Evolutionary conservation across 1,140 invertebrate species (phyloP).

Genomic region (Euura saliciscinereae): DNA sequence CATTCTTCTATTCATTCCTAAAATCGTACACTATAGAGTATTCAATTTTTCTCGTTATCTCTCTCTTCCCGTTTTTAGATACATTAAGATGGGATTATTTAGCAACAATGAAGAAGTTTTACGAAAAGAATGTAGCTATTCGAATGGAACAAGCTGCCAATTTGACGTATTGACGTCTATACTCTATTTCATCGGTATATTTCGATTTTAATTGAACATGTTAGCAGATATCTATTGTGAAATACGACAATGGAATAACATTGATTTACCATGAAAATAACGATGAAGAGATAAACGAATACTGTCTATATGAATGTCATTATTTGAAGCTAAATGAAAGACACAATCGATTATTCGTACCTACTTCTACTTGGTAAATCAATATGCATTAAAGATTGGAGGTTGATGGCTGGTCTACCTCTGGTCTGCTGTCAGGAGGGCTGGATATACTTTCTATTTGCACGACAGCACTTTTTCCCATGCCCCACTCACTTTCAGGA

Average conservation of each 20-base stretch:
- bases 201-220: background rate
- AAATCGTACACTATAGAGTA: no score
- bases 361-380: background rate
- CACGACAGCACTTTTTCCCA: slow-evolving; percentile 45
- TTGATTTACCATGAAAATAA: background rate
- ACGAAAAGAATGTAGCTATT: no score
- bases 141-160: background rate
- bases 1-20: no score
- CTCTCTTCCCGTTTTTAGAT: no score
- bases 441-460: slow-evolving; percentile 16
- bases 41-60: no score
- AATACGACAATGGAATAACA: no score
- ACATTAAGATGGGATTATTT: no score
- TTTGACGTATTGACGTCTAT: background rate
- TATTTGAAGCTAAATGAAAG: background rate
- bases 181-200: background rate
- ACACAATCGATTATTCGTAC: background rate
- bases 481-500: slow-evolving; percentile 66
- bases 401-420: slow-evolving; percentile 56
- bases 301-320: background rate
- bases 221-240: background rate
- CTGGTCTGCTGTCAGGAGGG: slow-evolving; percentile 49
- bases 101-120: no score
- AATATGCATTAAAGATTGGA: background rate
- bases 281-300: background rate